Conservation (phyloP, 2,113 vertebrate species). For the Poeciliopsis retropinna region DNA sequence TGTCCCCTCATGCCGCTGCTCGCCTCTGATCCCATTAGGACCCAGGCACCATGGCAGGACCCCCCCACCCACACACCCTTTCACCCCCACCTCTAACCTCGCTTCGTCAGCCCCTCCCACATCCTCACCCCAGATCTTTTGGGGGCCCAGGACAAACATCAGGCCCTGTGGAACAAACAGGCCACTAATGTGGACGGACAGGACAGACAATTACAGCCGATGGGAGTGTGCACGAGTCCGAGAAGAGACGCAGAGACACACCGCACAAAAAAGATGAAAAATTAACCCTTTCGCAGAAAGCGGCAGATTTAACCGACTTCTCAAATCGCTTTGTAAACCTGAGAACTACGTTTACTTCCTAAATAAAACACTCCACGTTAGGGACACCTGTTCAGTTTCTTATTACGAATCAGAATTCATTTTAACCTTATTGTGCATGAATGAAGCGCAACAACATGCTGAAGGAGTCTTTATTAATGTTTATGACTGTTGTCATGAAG, state of each 20-base stretch:
- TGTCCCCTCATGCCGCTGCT: slow-evolving; percentile 57
- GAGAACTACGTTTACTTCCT: neutral
- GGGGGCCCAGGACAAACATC: slow-evolving; percentile 67
- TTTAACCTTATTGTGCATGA: too few relatives aligned
- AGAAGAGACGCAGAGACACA: slow-evolving; percentile 7
- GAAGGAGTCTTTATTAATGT: too few relatives aligned
- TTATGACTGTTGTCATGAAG: too few relatives aligned
- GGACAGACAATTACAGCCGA: slow-evolving; percentile 62
- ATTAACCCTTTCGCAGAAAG: slow-evolving; percentile 2
- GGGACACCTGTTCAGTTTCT: neutral
- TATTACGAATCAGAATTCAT: neutral
- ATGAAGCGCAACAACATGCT: too few relatives aligned
- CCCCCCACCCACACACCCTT: slow-evolving; percentile 18
- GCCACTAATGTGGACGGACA: slow-evolving; percentile 67
- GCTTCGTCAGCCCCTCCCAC: slow-evolving; percentile 24
- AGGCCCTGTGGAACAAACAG: slow-evolving; percentile 62
- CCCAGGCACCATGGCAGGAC: slow-evolving; percentile 61
- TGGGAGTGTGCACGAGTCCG: slow-evolving; percentile 14
- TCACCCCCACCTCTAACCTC: slow-evolving; percentile 9
- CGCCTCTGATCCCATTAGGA: slow-evolving; percentile 77
- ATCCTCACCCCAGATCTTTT: slow-evolving; percentile 40
- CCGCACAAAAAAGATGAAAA: neutral
- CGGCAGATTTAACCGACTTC: slow-evolving; percentile 3
- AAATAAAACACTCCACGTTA: neutral
- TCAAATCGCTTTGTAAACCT: neutral